Evolutionary conservation across 2,888 invertebrate species (phyloP).

Genomic region (Podabrus alpinus): DNA sequence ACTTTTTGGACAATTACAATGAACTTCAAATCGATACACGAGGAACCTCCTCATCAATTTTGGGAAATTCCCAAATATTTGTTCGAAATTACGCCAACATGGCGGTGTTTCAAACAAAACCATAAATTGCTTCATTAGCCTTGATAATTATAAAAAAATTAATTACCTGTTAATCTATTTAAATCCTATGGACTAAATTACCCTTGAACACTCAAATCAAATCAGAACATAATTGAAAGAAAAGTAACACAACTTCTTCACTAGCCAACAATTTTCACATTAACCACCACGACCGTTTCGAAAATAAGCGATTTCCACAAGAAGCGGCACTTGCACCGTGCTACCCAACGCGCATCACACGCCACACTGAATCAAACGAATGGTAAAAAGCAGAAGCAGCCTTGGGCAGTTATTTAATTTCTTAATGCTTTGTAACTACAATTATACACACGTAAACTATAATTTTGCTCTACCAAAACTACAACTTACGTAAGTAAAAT

Average conservation of each 20-base stretch:
- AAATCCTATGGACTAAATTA: background rate
- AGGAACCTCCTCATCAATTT: background rate
- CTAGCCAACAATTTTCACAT: background rate
- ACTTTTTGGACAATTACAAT: background rate
- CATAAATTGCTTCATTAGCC: background rate
- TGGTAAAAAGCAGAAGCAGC: conserved; percentile 1
- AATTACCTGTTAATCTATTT: background rate
- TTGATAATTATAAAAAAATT: background rate
- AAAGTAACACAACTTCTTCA: background rate
- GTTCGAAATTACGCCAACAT: background rate
- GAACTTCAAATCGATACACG: background rate
- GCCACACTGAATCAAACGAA: background rate
- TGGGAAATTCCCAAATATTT: background rate
- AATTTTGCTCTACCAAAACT: conserved; percentile 6
- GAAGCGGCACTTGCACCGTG: background rate
- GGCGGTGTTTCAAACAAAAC: background rate
- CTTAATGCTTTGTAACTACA: conserved; percentile 16
- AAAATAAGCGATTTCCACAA: background rate
- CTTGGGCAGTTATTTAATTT: conserved; percentile 15
- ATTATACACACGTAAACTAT: conserved; percentile 20
- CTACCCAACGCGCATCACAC: background rate
- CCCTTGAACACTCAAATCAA: background rate
- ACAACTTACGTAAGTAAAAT: background rate
- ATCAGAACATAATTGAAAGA: background rate
- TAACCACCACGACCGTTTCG: background rate